A percentile compares a stretch with the other conserved stretches of the same genome.
Evolutionary conservation across 2,797 vertebrate genomes (phyloP).

Genomic region (Chromobotia macracanthus): DNA sequence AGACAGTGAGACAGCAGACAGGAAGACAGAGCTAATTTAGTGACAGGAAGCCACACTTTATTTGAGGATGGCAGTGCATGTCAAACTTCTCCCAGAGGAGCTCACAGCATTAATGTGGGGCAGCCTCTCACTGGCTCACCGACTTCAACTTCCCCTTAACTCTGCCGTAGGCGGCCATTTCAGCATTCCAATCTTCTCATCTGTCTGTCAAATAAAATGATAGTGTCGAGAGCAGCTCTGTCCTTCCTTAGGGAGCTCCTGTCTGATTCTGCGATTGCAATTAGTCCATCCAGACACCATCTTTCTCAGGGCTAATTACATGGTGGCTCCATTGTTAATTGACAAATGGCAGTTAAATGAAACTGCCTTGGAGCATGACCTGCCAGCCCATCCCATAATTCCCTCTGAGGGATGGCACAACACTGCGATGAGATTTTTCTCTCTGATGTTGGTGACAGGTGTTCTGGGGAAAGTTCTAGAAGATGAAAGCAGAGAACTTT

Average conservation of each 20-base stretch:
- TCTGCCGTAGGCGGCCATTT: neutral
- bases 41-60: slow-evolving; percentile 2
- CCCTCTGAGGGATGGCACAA: neutral
- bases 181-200: neutral
- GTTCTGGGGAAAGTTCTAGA: neutral
- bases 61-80: neutral
- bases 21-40: neutral
- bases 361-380: slow-evolving; percentile 33
- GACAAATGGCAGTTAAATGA: slow-evolving; percentile 40
- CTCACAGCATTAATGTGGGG: slow-evolving; percentile 13
- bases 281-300: slow-evolving; percentile 27
- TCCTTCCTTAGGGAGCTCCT: slow-evolving; percentile 47
- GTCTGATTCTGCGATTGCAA: slow-evolving; percentile 36
- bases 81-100: slow-evolving; percentile 15
- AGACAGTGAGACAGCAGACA: slow-evolving; percentile 2
- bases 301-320: slow-evolving; percentile 45
- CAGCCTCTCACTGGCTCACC: neutral
- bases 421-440: neutral
- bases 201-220: slow-evolving; percentile 15
- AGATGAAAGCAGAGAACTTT: slow-evolving; percentile 10
- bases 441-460: neutral
- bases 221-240: slow-evolving; percentile 36
- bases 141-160: neutral
- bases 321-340: slow-evolving; percentile 46
- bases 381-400: neutral